Evolutionary conservation across 53 echinoderm and acorn worm genomes (phyloP).

Genomic region (Luidia sarsii): DNA sequence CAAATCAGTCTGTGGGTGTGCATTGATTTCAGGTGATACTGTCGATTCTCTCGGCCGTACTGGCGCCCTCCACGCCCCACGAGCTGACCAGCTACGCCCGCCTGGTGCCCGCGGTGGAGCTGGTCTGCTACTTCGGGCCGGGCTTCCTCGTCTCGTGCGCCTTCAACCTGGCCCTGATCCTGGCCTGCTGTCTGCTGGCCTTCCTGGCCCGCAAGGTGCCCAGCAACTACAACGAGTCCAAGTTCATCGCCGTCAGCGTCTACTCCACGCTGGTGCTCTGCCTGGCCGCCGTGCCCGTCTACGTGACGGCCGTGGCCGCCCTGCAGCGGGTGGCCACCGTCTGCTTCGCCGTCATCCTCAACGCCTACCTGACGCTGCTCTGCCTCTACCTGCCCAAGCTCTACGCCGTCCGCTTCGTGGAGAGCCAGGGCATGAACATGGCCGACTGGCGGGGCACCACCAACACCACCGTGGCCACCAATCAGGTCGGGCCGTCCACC

Average conservation of each 20-base stretch:
- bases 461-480: neutral
- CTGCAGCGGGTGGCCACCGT: conserved; percentile 55
- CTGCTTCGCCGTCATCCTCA: conserved; percentile 31
- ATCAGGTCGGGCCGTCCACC: conserved; percentile 5
- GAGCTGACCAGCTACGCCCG: conserved; percentile 43
- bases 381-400: conserved; percentile 45
- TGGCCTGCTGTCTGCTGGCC: conserved; percentile 79
- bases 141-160: conserved; percentile 57
- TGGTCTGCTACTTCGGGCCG: conserved; percentile 57
- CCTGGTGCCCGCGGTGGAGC: conserved; percentile 45
- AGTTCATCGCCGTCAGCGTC: conserved; percentile 86
- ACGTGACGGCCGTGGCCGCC: conserved; percentile 66
- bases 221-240: conserved; percentile 88
- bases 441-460: neutral
- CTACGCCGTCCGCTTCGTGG: conserved; percentile 11
- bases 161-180: conserved; percentile 75
- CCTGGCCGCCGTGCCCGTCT: conserved; percentile 70
- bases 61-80: conserved; percentile 61
- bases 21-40: conserved; percentile 60
- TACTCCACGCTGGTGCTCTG: conserved; percentile 84
- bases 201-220: conserved; percentile 85
- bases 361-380: conserved; percentile 34
- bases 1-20: no score
- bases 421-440: conserved; percentile 3
- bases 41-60: conserved; percentile 62